Evolutionary conservation across 2,113 vertebrate genomes (phyloP).

Genomic region (Festucalex cinctus): DNA sequence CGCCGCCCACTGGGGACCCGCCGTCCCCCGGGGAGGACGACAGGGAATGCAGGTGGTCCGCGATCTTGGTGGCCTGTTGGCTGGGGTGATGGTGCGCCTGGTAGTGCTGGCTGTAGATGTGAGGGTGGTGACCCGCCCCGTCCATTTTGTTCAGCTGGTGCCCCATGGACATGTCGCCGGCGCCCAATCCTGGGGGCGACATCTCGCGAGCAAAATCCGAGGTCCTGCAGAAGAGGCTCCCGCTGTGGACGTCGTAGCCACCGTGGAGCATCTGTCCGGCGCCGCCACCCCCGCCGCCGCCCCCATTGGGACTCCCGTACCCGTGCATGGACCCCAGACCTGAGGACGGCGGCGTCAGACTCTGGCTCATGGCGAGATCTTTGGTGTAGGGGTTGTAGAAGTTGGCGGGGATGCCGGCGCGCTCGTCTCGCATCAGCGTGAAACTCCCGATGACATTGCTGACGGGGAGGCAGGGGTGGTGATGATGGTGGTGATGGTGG

Average conservation of each 20-base stretch:
- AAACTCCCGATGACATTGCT: constrained; percentile 95
- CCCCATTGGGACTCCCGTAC: constrained; percentile 83
- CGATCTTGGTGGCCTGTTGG: constrained; percentile 74
- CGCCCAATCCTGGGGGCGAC: constrained; percentile 70
- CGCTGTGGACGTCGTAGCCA: constrained; percentile 78
- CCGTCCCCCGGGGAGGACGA: constrained; percentile 80
- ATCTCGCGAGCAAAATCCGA: constrained; percentile 77
- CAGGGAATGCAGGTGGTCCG: constrained; percentile 66
- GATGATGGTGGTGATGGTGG: constrained; percentile 79
- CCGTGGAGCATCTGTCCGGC: constrained; percentile 86
- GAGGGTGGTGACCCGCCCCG: constrained; percentile 64
- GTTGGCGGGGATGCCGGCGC: constrained; percentile 84
- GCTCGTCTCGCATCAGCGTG: constrained; percentile 92
- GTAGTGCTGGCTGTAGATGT: constrained; percentile 76
- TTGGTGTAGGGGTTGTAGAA: constrained; percentile 94
- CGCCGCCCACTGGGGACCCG: constrained; percentile 76
- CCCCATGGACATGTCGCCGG: constrained; percentile 56
- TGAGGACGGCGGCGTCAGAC: constrained; percentile 90
- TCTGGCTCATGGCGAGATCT: constrained; percentile 90
- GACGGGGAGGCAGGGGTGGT: constrained; percentile 83
- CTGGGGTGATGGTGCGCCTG: constrained; percentile 78
- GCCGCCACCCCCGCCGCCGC: constrained; percentile 83
- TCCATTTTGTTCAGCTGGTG: constrained; percentile 77
- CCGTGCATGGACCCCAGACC: constrained; percentile 78
- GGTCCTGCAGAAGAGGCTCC: constrained; percentile 76